Evolutionary conservation across 2,888 invertebrate species (phyloP).

Genomic region (Hypolimnas misippus): DNA sequence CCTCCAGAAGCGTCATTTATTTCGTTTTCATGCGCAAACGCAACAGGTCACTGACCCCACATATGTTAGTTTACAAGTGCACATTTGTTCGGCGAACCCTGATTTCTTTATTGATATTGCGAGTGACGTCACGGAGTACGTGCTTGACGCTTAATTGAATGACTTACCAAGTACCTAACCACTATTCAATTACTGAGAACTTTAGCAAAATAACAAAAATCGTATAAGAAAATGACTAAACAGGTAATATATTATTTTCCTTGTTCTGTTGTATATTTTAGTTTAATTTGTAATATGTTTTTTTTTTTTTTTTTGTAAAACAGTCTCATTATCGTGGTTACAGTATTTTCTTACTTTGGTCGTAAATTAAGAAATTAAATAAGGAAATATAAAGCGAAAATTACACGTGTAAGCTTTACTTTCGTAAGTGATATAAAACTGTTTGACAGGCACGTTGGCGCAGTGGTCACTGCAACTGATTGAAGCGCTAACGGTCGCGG

Average conservation of each 20-base stretch:
- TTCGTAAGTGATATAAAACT: too few species aligned
- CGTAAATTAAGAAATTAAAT: too few species aligned
- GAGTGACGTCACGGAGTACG: slow-evolving; percentile 16
- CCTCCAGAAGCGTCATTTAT: slow-evolving; percentile 56
- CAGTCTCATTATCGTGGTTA: too few species aligned
- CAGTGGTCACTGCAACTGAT: too few species aligned
- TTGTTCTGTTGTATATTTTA: not conserved
- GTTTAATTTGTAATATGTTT: too few species aligned
- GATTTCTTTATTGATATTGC: slow-evolving; percentile 47
- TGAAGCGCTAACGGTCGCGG: too few species aligned
- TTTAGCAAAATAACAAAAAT: not conserved
- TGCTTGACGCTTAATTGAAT: slow-evolving; percentile 19
- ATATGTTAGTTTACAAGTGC: slow-evolving; percentile 52
- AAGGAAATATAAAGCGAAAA: too few species aligned
- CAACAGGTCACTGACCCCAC: slow-evolving; percentile 55
- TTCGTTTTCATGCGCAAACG: slow-evolving; percentile 53
- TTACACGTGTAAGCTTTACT: too few species aligned
- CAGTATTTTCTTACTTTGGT: too few species aligned
- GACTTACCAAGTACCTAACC: slow-evolving; percentile 18
- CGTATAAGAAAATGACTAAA: not conserved
- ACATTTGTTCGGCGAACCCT: slow-evolving; percentile 40
- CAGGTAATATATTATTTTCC: not conserved
- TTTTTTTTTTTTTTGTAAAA: too few species aligned
- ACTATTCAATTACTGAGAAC: not conserved
- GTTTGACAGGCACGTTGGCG: too few species aligned